phyloP scores from a whole-genome alignment of 2,888 invertebrate genomes.

The Malthinus flaveolus region DNA sequence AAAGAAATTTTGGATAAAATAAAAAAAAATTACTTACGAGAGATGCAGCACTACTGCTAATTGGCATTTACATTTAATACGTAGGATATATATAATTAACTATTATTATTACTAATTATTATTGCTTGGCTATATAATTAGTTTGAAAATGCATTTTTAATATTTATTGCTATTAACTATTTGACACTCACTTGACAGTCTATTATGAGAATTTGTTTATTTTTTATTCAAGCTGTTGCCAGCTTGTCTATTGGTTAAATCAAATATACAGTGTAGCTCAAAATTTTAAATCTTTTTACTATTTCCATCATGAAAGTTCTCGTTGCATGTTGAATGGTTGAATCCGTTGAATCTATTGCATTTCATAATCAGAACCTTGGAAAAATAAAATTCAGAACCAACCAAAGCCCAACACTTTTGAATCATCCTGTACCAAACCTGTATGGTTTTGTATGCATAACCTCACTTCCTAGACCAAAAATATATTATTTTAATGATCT shows the following conservation, averaged over 20 bases:
- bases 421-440: background rate
- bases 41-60: constrained; percentile 51
- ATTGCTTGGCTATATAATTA: background rate
- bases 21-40: constrained; percentile 43
- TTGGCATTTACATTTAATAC: constrained; percentile 51
- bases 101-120: background rate
- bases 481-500: background rate
- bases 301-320: background rate
- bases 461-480: background rate
- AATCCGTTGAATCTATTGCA: no score
- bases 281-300: background rate
- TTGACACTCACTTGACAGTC: no score
- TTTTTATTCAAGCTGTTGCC: no score
- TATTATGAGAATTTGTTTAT: no score
- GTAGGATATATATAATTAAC: background rate
- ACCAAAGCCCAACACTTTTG: background rate
- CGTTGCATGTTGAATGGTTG: no score
- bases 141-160: background rate
- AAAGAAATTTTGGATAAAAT: constrained; percentile 3
- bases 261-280: background rate
- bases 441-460: background rate
- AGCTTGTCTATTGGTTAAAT: background rate
- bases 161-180: no score
- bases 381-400: background rate
- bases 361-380: no score